These are phyloP conservation scores for Scaptodrosophila latifasciaeformis DNA, from an alignment of 2,888 invertebrate species.

Conservation along the genomic window DNA sequence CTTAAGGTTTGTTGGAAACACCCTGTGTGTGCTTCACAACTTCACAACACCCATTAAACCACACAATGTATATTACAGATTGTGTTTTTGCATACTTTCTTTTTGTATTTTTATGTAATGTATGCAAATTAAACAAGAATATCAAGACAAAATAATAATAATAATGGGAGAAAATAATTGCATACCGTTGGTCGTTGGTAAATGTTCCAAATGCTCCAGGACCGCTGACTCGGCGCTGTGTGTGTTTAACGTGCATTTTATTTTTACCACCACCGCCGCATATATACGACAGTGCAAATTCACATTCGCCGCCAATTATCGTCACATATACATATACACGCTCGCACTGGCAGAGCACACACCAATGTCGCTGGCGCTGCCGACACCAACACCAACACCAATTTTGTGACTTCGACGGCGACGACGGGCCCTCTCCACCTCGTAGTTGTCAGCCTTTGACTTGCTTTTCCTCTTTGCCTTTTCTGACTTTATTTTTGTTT, in stretches of 20 bases:
- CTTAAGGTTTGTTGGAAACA: no score
- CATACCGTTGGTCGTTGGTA: conserved; percentile 73
- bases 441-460: conserved; percentile 3
- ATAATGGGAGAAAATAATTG: conserved; percentile 12
- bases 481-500: conserved; percentile 14
- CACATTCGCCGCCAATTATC: conserved; percentile 25
- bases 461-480: conserved; percentile 3
- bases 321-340: conserved; percentile 1
- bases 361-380: not conserved
- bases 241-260: conserved; percentile 75
- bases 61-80: no score
- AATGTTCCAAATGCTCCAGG: conserved; percentile 75
- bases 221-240: conserved; percentile 75
- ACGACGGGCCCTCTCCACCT: not conserved
- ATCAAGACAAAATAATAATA: conserved; percentile 15
- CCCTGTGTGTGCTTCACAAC: no score
- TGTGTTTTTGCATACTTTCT: no score
- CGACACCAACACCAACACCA: not conserved
- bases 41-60: no score
- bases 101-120: no score
- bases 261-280: conserved; percentile 37
- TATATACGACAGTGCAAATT: conserved; percentile 38
- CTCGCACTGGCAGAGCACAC: not conserved
- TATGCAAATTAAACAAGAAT: not conserved
- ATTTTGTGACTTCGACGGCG: not conserved